phyloP scores from a whole-genome alignment of 2,888 invertebrate genomes.

The Synanthedon tipuliformis region DNA sequence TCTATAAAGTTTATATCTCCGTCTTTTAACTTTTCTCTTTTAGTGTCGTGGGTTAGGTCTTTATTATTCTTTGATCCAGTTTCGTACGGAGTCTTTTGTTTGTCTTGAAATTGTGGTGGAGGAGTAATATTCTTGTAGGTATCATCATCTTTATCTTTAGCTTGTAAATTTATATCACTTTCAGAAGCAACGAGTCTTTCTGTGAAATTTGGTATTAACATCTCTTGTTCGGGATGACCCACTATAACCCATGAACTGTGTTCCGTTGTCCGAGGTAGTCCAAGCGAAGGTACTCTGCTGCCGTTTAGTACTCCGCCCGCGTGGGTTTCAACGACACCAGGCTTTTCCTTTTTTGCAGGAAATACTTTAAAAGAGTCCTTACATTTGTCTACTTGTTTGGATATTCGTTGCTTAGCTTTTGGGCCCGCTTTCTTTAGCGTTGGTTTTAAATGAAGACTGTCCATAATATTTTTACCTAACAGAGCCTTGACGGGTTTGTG shows the following conservation, averaged over 20 bases:
- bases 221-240: slow-evolving; percentile 50
- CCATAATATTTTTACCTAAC: slow-evolving; percentile 60
- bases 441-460: slow-evolving; percentile 59
- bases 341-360: slow-evolving; percentile 48
- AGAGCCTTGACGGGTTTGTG: slow-evolving; percentile 56
- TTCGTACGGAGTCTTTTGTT: slow-evolving; percentile 41
- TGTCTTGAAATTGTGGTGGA: slow-evolving; percentile 61
- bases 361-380: slow-evolving; percentile 55
- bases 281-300: slow-evolving; percentile 55
- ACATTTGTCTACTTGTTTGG: slow-evolving; percentile 37
- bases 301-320: slow-evolving; percentile 51
- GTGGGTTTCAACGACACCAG: slow-evolving; percentile 29
- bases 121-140: slow-evolving; percentile 44
- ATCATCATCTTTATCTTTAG: slow-evolving; percentile 28
- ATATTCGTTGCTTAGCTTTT: slow-evolving; percentile 55
- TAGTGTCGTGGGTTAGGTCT: slow-evolving; percentile 51
- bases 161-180: slow-evolving; percentile 26
- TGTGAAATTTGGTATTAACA: slow-evolving; percentile 55
- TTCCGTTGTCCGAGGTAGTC: slow-evolving; percentile 47
- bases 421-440: slow-evolving; percentile 50
- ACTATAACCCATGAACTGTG: slow-evolving; percentile 58
- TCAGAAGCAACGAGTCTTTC: slow-evolving; percentile 46
- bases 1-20: slow-evolving; percentile 44
- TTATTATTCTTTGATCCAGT: slow-evolving; percentile 40
- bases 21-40: slow-evolving; percentile 61